phyloP scores from a whole-genome alignment of 1,140 invertebrate genomes.

The Battus philenor region DNA sequence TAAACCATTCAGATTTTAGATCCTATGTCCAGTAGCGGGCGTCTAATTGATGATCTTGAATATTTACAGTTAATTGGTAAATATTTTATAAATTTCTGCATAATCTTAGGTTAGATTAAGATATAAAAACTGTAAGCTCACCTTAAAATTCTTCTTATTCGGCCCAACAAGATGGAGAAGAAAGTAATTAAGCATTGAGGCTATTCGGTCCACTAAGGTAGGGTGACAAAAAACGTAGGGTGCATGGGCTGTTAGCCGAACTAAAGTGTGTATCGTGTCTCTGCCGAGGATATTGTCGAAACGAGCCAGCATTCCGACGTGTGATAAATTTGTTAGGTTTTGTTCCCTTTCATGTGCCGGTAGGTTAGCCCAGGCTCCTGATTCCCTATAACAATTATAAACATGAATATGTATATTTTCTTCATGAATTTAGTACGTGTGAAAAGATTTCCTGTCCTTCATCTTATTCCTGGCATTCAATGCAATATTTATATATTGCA shows the following conservation, averaged over 20 bases:
- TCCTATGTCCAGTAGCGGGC: no score
- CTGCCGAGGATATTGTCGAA: slow-evolving; percentile 96
- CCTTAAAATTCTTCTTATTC: slow-evolving; percentile 91
- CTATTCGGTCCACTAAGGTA: slow-evolving; percentile 94
- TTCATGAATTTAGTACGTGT: no score
- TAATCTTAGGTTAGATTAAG: not conserved
- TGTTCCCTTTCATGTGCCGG: slow-evolving; percentile 85
- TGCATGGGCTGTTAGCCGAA: slow-evolving; percentile 89
- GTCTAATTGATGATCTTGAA: no score
- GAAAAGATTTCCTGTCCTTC: no score
- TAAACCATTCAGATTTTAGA: no score
- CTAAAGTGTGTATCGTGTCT: slow-evolving; percentile 91
- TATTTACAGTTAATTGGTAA: no score
- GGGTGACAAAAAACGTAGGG: slow-evolving; percentile 92
- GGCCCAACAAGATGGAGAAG: slow-evolving; percentile 92
- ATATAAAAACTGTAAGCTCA: slow-evolving; percentile 34
- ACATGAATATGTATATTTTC: no score
- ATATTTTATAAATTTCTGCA: not conserved
- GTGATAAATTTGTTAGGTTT: slow-evolving; percentile 84
- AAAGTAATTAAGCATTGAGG: slow-evolving; percentile 97
- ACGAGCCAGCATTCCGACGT: slow-evolving; percentile 88
- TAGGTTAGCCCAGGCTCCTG: slow-evolving; percentile 85
- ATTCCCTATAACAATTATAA: slow-evolving; percentile 81
- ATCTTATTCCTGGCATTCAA: no score
- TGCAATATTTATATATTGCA: no score